Conservation (phyloP, 2,113 vertebrate genomes). For the Oreochromis spilurus region DNA sequence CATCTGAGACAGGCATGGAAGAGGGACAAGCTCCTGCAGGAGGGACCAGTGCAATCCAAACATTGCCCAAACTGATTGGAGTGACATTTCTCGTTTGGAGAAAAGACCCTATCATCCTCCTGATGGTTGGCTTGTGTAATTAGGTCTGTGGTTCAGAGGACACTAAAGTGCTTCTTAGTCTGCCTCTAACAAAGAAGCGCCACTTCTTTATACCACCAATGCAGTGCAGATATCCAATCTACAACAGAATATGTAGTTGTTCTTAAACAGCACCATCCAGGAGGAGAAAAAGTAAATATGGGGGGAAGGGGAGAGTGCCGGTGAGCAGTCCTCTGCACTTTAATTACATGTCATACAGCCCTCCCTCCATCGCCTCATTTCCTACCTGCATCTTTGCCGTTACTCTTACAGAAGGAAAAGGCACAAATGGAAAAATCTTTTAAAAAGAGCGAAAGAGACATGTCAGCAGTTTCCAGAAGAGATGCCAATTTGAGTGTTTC, state of each 20-base stretch:
- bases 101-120: background rate
- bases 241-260: background rate
- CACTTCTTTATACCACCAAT: background rate
- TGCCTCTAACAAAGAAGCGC: background rate
- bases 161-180: background rate
- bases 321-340: background rate
- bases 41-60: background rate
- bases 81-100: background rate
- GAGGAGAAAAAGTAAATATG: background rate
- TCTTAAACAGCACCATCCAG: background rate
- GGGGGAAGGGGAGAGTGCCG: fast-evolving
- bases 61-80: background rate
- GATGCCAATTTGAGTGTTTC: background rate
- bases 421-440: background rate
- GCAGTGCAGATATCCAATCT: background rate
- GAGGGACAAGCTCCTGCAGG: background rate
- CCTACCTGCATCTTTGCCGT: background rate
- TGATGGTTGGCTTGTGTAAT: background rate
- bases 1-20: background rate
- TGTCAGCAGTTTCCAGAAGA: background rate
- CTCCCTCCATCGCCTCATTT: background rate
- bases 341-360: background rate
- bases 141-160: background rate
- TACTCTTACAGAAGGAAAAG: background rate
- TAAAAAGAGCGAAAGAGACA: background rate